Conservation (phyloP, 1,140 invertebrate genomes). For the Atta cephalotes region DNA sequence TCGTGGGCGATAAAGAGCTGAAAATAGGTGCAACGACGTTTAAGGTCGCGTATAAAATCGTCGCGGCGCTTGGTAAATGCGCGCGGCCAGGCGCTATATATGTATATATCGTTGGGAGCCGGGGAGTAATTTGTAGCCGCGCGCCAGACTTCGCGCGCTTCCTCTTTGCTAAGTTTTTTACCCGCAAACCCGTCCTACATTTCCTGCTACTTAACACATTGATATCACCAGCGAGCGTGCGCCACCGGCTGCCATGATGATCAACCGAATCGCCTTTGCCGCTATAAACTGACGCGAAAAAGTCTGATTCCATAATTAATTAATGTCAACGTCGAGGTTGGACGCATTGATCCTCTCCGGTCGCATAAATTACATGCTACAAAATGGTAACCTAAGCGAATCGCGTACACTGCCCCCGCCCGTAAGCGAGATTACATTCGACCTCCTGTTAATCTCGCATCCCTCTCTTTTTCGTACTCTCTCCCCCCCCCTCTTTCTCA, state of each 20-base stretch:
- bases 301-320: slow-evolving; percentile 65
- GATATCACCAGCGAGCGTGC: slow-evolving; percentile 16
- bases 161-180: slow-evolving; percentile 54
- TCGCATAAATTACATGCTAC: slow-evolving; percentile 52
- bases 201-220: slow-evolving; percentile 61
- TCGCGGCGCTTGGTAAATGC: slow-evolving; percentile 40
- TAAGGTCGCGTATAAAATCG: slow-evolving; percentile 66
- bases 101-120: slow-evolving; percentile 36
- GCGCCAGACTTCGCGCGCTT: slow-evolving; percentile 37
- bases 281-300: slow-evolving; percentile 41
- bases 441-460: slow-evolving; percentile 47
- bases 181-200: slow-evolving; percentile 39
- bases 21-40: slow-evolving; percentile 59
- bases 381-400: slow-evolving; percentile 47
- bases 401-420: slow-evolving; percentile 7
- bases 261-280: slow-evolving; percentile 33
- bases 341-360: slow-evolving; percentile 42
- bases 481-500: slow-evolving; percentile 1
- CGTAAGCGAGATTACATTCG: slow-evolving; percentile 46
- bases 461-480: slow-evolving; percentile 16
- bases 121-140: slow-evolving; percentile 59
- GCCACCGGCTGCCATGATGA: slow-evolving; percentile 47
- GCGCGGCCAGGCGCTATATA: slow-evolving; percentile 9
- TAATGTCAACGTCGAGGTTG: slow-evolving; percentile 52
- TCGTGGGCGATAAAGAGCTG: slow-evolving; percentile 62